Conservation (phyloP, 2,113 vertebrate species). For the Passer domesticus region DNA sequence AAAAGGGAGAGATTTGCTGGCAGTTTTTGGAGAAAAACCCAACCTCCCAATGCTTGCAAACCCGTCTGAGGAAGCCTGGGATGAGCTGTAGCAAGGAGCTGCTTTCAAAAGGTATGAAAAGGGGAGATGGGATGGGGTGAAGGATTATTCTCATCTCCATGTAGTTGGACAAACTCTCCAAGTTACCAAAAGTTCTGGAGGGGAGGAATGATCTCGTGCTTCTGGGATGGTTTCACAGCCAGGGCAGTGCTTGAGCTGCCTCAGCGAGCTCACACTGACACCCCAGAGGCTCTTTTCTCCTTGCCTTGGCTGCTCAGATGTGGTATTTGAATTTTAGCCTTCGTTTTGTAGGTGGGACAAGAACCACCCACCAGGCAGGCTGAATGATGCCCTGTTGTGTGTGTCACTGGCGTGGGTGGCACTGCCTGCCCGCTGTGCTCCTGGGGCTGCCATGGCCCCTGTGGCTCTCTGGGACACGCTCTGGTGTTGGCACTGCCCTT, state of each 20-base stretch:
- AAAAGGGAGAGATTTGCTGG: not conserved
- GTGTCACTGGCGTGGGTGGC: not conserved
- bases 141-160: not conserved
- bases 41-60: not conserved
- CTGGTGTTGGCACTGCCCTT: not conserved
- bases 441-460: not conserved
- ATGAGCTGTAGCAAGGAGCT: not conserved
- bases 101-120: not conserved
- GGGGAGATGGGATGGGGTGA: not conserved
- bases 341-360: not conserved
- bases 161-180: not conserved
- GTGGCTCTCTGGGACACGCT: not conserved
- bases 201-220: rapidly evolving
- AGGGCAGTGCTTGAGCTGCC: not conserved
- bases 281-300: not conserved
- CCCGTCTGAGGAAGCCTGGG: rapidly evolving
- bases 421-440: not conserved
- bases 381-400: not conserved
- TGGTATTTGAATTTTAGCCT: not conserved
- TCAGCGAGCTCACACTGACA: not conserved
- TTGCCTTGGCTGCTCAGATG: not conserved
- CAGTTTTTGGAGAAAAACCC: not conserved
- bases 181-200: not conserved
- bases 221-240: rapidly evolving
- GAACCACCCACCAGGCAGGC: not conserved